Evolutionary conservation across 1,140 invertebrate species (phyloP), one percentile per base, ranked within the genome.

Genomic region (Notospermus geniculatus): DNA sequence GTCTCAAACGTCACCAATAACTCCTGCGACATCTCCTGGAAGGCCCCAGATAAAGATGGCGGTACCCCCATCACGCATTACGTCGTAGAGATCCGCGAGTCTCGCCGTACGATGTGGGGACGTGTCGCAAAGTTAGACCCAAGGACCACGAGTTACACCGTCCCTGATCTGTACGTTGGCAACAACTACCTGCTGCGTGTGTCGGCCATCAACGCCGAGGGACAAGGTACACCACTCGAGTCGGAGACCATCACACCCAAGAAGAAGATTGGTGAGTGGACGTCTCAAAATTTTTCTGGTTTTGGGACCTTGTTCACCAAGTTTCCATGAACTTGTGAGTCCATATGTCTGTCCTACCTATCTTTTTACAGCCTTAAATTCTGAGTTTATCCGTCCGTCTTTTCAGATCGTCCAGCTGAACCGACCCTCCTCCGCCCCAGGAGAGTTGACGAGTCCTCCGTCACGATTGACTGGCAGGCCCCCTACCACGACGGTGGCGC

Each of bases 171-270:
- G 11, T 91, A 93, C 69, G 92, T 61, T 80, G 88, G 17, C 85
- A 90, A 64, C 89, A 91, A 17, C 87, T 99, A 98, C 76, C 92
- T 98, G 80, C 97, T 99, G 85, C 87, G 95, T 59, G 90, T 99
- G 0, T 77, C 82, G 30, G 96, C 96, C 43, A 76, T 75, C 52
- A 99, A 99, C 81, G 93, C 94, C 1, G 94, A 95, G 58, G 97
- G 77, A 25, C 60, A 67, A n/a, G 71, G 78, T 57, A 68, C 72
- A 62, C 90, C 91, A 43, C 79, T 97, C 13, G 92, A 88, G 67
- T 95, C 92, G 76, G 93, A 90, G 0, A 23, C 25, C 5, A 50
- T 50, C n/a, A n/a, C 46, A n/a, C n/a, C 46, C n/a, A 65, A 71
- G 19, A 72, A 71, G 67, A 72, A 71, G 57, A 66, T 68, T 55